These are phyloP conservation scores for Gallinago jamesoni DNA, from an alignment of 2,113 vertebrate genomes.

Conservation along the genomic window DNA sequence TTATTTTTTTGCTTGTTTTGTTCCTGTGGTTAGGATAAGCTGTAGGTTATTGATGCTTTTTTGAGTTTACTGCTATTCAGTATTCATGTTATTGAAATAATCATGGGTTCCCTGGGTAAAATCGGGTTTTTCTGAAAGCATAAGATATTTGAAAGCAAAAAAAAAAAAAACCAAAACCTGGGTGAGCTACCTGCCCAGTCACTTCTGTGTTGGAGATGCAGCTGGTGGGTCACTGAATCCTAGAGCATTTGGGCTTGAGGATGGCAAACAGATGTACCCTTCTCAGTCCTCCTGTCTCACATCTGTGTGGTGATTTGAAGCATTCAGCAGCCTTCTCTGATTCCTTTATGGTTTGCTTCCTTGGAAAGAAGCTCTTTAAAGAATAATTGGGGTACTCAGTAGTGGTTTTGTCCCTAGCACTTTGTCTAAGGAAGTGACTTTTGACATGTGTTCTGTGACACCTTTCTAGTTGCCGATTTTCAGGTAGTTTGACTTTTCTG, in stretches of 20 bases:
- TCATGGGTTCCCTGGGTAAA: background rate
- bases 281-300: background rate
- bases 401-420: background rate
- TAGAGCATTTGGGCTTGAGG: background rate
- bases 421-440: background rate
- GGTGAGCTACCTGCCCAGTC: background rate
- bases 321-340: background rate
- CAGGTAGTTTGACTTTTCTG: background rate
- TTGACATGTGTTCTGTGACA: background rate
- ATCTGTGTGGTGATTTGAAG: background rate
- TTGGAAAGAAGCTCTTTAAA: background rate
- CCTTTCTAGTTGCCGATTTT: background rate
- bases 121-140: background rate
- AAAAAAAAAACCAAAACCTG: background rate
- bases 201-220: background rate
- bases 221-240: background rate
- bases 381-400: background rate
- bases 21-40: background rate
- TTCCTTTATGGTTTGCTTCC: background rate
- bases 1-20: background rate
- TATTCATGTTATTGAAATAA: background rate
- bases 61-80: background rate
- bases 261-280: background rate
- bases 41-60: background rate
- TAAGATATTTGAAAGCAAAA: background rate